A percentile compares a stretch with the other conserved stretches of the same genome.
Conservation (phyloP, 2,797 vertebrate species). For the Varecia variegata region DNA sequence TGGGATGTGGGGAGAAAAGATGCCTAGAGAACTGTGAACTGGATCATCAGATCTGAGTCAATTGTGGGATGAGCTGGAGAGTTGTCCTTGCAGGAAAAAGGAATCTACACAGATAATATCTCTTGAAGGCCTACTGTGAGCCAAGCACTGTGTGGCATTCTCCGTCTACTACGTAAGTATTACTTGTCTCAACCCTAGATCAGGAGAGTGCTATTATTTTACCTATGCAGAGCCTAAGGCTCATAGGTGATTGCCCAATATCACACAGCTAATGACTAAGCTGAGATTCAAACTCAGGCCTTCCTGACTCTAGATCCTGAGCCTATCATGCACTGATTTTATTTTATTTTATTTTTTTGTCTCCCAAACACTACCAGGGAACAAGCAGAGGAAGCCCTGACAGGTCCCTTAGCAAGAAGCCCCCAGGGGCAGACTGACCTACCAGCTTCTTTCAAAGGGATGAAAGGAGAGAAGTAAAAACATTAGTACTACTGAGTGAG, state of each 20-base stretch:
- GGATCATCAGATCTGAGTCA: neutral
- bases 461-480: neutral
- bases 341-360: neutral
- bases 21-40: neutral
- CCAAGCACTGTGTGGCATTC: neutral
- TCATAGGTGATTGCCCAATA: neutral
- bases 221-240: neutral
- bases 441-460: neutral
- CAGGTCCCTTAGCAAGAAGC: neutral
- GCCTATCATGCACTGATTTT: neutral
- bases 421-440: neutral
- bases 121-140: neutral
- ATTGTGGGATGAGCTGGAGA: neutral
- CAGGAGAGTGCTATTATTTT: neutral
- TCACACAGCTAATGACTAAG: neutral
- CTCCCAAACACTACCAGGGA: neutral
- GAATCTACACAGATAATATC: neutral
- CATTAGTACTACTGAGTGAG: neutral
- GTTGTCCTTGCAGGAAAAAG: neutral
- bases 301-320: neutral
- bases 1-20: neutral
- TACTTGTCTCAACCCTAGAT: neutral
- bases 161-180: neutral
- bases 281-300: neutral
- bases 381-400: neutral